Evolutionary conservation across 2,797 vertebrate species (phyloP), one percentile per base, ranked within the genome.

Genomic region (Bradypodion pumilum): DNA sequence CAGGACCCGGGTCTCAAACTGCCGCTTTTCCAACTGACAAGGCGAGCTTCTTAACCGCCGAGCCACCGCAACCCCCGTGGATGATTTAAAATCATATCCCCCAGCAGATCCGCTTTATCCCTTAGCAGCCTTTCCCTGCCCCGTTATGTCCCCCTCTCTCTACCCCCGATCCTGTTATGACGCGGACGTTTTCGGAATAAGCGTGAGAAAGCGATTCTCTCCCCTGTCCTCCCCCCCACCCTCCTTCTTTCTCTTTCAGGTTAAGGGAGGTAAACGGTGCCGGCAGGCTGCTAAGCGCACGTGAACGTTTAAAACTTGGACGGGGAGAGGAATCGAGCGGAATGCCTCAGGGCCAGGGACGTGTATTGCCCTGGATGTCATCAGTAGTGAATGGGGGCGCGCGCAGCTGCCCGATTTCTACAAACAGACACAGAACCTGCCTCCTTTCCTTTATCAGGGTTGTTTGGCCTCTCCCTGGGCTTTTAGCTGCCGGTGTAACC

Each of bases 41-140:
- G n/a, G n/a, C n/a, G n/a, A n/a, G n/a, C n/a, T n/a, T n/a, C n/a
- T n/a, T n/a, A n/a, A n/a, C n/a, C n/a, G n/a, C n/a, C n/a, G n/a
- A n/a, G n/a, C n/a, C n/a, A n/a, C n/a, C n/a, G n/a, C n/a, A n/a
- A n/a, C n/a, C n/a, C 80, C 85, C 92, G 87, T 86, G 87, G 62
- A 80, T 78, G 80, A 27, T 86, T 86, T 92, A 92, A 93, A 95
- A 93, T 83, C 90, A 40, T 32, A 87, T 69, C 35, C 7, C 83
- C 59, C 74, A 49, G 46, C 5, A 52, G 10, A 82, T 90, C 84
- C 82, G 91, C 90, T 56, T 86, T 86, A 88, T 89, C 95, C 92
- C 94, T 93, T 92, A 94, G 23, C n/a, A 12, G 29, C 27, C 92
- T 29, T 40, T 60, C 19, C 32, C 29, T 77, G 35, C n/a, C n/a